Conservation (phyloP, 2,888 invertebrate species). For the Drosophila fulvimacula region DNA sequence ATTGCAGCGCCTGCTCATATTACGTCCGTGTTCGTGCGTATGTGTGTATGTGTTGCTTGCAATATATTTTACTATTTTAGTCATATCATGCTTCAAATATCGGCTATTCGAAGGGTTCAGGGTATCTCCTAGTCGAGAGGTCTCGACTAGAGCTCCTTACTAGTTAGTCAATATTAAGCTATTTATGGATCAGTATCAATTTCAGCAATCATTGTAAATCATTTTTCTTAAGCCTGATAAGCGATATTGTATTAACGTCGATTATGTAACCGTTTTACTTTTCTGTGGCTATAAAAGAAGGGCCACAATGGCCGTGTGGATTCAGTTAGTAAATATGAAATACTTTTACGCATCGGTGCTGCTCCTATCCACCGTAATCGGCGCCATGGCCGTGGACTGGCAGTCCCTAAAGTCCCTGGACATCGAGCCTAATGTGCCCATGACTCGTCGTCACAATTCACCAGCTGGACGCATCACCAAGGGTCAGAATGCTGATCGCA, state of each 20-base stretch:
- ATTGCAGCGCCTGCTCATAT: too few relatives aligned
- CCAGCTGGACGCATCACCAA: slow-evolving; percentile 76
- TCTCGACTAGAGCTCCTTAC: too few relatives aligned
- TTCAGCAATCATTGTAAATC: slow-evolving; percentile 35
- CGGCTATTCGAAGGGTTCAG: too few relatives aligned
- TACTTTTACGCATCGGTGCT: slow-evolving; percentile 53
- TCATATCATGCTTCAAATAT: too few relatives aligned
- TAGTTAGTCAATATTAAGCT: neutral
- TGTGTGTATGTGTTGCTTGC: too few relatives aligned
- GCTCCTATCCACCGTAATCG: slow-evolving; percentile 48
- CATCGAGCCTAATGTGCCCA: slow-evolving; percentile 39
- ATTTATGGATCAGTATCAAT: neutral
- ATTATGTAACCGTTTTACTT: slow-evolving; percentile 12
- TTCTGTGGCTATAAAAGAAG: slow-evolving; percentile 51
- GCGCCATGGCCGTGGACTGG: slow-evolving; percentile 68
- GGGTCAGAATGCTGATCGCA: slow-evolving; percentile 69
- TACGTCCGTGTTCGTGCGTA: too few relatives aligned
- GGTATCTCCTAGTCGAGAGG: too few relatives aligned
- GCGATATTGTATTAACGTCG: slow-evolving; percentile 35
- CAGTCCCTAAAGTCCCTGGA: slow-evolving; percentile 50
- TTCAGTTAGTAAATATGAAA: slow-evolving; percentile 64
- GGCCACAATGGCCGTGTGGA: neutral
- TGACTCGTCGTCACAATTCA: slow-evolving; percentile 17
- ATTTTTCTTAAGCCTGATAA: slow-evolving; percentile 10
- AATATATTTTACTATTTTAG: too few relatives aligned